These are phyloP conservation scores for Marcusenius ussheri DNA, from an alignment of 2,113 vertebrate genomes.

Conservation along the genomic window DNA sequence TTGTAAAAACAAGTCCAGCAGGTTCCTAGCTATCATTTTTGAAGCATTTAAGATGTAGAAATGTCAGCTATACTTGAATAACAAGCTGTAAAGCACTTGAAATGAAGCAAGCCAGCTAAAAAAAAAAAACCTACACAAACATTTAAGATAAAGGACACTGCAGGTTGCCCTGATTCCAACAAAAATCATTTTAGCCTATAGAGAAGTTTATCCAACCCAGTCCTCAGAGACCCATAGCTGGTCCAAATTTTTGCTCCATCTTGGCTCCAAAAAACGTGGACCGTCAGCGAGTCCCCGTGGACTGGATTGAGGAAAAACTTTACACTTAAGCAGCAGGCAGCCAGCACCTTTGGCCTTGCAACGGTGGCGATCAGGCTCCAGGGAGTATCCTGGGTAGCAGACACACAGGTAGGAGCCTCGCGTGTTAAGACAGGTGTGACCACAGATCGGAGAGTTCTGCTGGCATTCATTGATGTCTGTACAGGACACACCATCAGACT, in stretches of 20 bases:
- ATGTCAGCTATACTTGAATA: background rate
- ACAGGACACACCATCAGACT: constrained; percentile 50
- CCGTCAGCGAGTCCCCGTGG: background rate
- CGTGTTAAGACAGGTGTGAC: constrained; percentile 72
- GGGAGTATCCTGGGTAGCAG: constrained; percentile 69
- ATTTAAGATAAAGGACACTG: background rate
- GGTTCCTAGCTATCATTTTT: background rate
- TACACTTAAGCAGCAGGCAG: background rate
- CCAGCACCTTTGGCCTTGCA: constrained; percentile 75
- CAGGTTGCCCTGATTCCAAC: background rate
- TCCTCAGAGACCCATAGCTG: background rate
- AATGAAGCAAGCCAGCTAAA: background rate
- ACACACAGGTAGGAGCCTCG: constrained; percentile 68
- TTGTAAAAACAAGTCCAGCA: background rate
- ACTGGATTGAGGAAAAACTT: background rate
- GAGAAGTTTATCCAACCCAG: background rate
- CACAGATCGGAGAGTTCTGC: constrained; percentile 41
- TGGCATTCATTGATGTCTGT: constrained; percentile 72
- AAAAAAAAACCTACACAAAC: background rate
- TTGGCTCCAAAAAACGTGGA: background rate
- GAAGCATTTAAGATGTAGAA: no score
- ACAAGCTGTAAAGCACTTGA: background rate
- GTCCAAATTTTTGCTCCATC: background rate
- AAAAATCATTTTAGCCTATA: background rate
- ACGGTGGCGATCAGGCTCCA: constrained; percentile 65